Percentiles rank a stretch among this genome's conserved stretches.
phyloP scores from a whole-genome alignment of 1,140 invertebrate genomes.

The Brachionus sp. region DNA sequence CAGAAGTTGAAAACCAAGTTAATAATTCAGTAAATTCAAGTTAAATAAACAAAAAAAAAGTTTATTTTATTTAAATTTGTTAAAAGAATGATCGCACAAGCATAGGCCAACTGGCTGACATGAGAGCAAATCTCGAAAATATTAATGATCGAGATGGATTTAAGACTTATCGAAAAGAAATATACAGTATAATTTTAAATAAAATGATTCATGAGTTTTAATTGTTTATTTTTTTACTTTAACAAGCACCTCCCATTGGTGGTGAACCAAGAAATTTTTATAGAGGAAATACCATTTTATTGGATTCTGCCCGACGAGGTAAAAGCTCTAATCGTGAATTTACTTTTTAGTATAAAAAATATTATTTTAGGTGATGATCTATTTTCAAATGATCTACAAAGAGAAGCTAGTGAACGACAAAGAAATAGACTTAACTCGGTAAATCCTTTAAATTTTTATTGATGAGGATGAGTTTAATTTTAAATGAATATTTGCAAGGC shows the following conservation, averaged over 20 bases:
- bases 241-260: background rate
- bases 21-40: background rate
- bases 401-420: conserved; percentile 9
- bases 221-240: background rate
- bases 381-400: conserved; percentile 35
- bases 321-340: background rate
- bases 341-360: background rate
- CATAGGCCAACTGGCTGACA: conserved; percentile 19
- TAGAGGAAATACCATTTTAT: conserved; percentile 13
- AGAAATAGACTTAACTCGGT: conserved; percentile 9
- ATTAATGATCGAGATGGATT: conserved; percentile 19
- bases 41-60: background rate
- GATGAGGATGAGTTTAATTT: background rate
- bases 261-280: conserved; percentile 31
- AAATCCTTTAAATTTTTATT: background rate
- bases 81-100: background rate
- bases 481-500: background rate
- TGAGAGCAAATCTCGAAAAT: conserved; percentile 18
- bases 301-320: background rate
- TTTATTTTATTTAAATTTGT: background rate
- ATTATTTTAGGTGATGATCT: conserved; percentile 13
- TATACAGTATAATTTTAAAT: background rate
- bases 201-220: background rate
- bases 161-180: conserved; percentile 40
- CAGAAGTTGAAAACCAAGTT: conserved; percentile 34